Conservation (phyloP, 2,113 vertebrate genomes). For the Poeciliopsis retropinna region DNA sequence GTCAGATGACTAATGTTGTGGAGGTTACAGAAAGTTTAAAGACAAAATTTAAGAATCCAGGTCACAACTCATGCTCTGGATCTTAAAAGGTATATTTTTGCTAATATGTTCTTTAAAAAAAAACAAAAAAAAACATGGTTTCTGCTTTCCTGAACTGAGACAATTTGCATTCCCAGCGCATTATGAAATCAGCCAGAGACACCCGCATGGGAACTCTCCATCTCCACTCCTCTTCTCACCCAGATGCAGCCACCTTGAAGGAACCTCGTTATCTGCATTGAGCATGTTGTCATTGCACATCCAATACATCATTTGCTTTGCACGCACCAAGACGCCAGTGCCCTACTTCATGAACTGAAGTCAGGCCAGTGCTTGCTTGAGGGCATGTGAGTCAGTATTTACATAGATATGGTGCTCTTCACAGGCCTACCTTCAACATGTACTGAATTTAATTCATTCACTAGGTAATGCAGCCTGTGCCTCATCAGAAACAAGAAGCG, state of each 20-base stretch:
- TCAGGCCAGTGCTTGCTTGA: slow-evolving; percentile 38
- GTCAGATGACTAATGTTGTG: neutral
- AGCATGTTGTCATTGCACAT: slow-evolving; percentile 49
- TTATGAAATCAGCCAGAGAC: slow-evolving; percentile 30
- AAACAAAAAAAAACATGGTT: slow-evolving; percentile 21
- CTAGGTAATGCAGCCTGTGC: neutral
- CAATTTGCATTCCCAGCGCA: slow-evolving; percentile 59
- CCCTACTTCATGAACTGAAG: slow-evolving; percentile 57
- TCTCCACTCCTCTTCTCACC: neutral
- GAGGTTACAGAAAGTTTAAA: neutral
- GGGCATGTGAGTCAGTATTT: slow-evolving; percentile 57
- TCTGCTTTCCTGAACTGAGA: slow-evolving; percentile 54
- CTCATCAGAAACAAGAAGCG: neutral
- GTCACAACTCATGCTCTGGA: slow-evolving; percentile 1
- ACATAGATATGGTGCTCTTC: slow-evolving; percentile 47
- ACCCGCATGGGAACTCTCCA: neutral
- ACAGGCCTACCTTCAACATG: slow-evolving; percentile 33
- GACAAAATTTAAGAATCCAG: neutral
- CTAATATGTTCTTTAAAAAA: slow-evolving; percentile 18
- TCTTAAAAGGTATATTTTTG: slow-evolving; percentile 8
- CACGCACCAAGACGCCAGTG: slow-evolving; percentile 40
- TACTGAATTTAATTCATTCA: slow-evolving; percentile 22
- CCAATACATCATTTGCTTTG: slow-evolving; percentile 56
- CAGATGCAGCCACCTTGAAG: slow-evolving; percentile 39
- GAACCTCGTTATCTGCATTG: slow-evolving; percentile 55